Evolutionary conservation across 2,113 vertebrate genomes (phyloP).

Genomic region (Capreolus pygargus): DNA sequence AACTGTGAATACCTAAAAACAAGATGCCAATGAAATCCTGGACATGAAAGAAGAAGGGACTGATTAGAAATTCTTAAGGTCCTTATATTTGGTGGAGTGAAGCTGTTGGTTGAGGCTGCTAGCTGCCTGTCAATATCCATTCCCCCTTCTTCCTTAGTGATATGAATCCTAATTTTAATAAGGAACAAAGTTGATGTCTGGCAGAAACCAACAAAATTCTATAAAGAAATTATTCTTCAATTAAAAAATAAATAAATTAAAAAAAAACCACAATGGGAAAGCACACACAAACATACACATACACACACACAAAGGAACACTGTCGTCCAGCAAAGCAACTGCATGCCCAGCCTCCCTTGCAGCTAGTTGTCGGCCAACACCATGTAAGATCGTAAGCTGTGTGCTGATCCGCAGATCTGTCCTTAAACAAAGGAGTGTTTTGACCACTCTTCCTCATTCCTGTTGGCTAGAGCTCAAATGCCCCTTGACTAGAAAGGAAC

Average conservation of each 20-base stretch:
- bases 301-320: not conserved
- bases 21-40: not conserved
- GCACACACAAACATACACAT: not conserved
- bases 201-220: not conserved
- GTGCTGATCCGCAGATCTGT: not conserved
- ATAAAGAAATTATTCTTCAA: not conserved
- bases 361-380: not conserved
- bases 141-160: not conserved
- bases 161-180: not conserved
- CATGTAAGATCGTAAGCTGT: not conserved
- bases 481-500: not conserved
- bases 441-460: not conserved
- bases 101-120: not conserved
- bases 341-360: not conserved
- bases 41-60: not conserved
- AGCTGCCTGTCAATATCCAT: not conserved
- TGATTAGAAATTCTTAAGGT: not conserved
- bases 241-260: not conserved
- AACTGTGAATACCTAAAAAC: not conserved
- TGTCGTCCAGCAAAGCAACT: not conserved
- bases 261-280: not conserved
- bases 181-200: not conserved
- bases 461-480: not conserved
- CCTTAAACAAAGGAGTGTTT: not conserved
- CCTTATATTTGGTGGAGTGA: not conserved